Percentiles rank a stretch among this genome's conserved stretches.
phyloP scores from a whole-genome alignment of 2,797 vertebrate species.

The Galagoides demidoff region DNA sequence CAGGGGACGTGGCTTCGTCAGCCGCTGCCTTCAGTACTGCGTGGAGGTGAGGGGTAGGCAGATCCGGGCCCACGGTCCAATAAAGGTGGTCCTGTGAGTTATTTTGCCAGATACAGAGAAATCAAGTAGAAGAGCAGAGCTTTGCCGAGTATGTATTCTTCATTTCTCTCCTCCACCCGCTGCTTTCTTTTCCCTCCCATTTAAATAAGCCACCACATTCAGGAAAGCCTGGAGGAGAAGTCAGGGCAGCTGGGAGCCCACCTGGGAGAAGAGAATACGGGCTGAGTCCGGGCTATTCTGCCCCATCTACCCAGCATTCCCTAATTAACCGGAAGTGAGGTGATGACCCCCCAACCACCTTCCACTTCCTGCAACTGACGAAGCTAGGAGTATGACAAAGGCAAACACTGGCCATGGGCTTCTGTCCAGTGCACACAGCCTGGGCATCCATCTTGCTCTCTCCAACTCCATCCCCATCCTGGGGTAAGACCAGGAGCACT shows the following conservation, averaged over 20 bases:
- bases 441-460: not conserved
- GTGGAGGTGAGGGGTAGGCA: accelerated
- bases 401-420: not conserved
- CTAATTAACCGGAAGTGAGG: not conserved
- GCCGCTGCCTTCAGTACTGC: not conserved
- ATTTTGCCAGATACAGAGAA: not conserved
- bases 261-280: not conserved
- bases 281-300: not conserved
- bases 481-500: not conserved
- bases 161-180: not conserved
- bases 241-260: constrained; percentile 4
- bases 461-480: not conserved
- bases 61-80: not conserved
- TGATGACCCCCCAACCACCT: not conserved
- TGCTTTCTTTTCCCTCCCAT: not conserved
- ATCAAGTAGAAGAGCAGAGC: not conserved
- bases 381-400: not conserved
- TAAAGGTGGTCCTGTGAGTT: not conserved
- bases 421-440: not conserved
- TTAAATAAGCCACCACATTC: constrained; percentile 2
- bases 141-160: not conserved
- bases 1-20: not conserved
- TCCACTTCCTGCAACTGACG: not conserved
- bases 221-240: not conserved
- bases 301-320: not conserved